These are phyloP conservation scores for Danio choprae DNA, from an alignment of 2,797 vertebrate species.

Conservation along the genomic window DNA sequence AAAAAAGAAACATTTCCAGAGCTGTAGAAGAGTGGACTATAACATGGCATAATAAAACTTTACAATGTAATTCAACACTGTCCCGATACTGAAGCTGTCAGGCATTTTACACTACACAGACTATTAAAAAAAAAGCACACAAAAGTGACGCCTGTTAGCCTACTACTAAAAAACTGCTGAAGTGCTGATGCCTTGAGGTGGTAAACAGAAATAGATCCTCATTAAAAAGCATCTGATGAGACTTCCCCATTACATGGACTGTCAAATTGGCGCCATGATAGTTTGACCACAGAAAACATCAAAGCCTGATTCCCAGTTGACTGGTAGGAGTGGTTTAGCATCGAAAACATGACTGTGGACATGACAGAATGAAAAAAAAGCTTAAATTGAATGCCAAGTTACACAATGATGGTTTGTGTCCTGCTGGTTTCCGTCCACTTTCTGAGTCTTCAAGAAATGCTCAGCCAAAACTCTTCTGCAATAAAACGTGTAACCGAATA, in stretches of 20 bases:
- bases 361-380: neutral
- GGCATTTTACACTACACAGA: slow-evolving; percentile 49
- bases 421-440: slow-evolving; percentile 67
- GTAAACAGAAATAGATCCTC: slow-evolving; percentile 20
- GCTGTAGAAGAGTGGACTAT: neutral
- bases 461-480: slow-evolving; percentile 66
- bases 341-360: neutral
- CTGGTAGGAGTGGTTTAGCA: neutral
- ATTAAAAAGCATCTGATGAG: neutral
- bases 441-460: slow-evolving; percentile 60
- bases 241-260: slow-evolving; percentile 5
- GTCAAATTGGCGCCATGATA: neutral
- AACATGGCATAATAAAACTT: neutral
- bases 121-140: slow-evolving; percentile 29
- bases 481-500: slow-evolving; percentile 75
- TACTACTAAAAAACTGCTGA: neutral
- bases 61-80: slow-evolving; percentile 12
- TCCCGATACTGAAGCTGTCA: slow-evolving; percentile 29
- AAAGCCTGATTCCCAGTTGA: neutral
- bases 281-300: neutral
- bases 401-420: slow-evolving; percentile 29
- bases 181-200: slow-evolving; percentile 16
- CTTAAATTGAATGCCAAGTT: neutral
- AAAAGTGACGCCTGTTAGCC: slow-evolving; percentile 24
- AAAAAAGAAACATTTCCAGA: no score